Base-by-base conservation (phyloP, 2,888 invertebrate genomes). In the Tetrapedia diversipes region DNA sequence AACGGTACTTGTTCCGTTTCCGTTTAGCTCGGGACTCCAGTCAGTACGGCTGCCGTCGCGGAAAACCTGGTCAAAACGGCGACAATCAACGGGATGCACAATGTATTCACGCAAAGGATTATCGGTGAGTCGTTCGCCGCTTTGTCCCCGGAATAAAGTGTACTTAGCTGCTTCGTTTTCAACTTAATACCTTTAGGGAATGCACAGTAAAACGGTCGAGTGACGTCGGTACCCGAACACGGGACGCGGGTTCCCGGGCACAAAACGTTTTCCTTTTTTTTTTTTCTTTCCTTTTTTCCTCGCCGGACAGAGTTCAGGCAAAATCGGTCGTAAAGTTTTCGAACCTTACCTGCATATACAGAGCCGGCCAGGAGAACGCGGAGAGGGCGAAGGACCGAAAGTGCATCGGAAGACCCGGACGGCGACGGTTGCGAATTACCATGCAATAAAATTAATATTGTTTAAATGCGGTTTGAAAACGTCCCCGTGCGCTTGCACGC, bases 381-480 rank as follows among this genome's bases (percentile, higher is more conserved):
- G 51, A 34, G 34, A 51, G n/a, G n/a, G n/a, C 41, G 59, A 41
- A 22, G 16, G 32, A 47, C 22, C 39, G 27, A 43, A 70, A 47
- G 63, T 39, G 29, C 57, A 32, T 51, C 71, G 41, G 60, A n/a
- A 16, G 43, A 8, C 2, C 14, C 32, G 4, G 29, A n/a, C n/a
- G n/a, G 24, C 29, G 53, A 76, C 65, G 63, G 61, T 73, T 63
- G 63, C 73, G 68, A 83, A 83, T 80, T 73, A 84, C 84, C 83
- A 67, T 77, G 88, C 74, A 79, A 82, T 87, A 88, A 89, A 89
- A 86, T 83, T 67, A 86, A 86, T 82, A 82, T 84, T 86, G 85
- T 87, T 85, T 82, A 86, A 86, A 86, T 84, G 86, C 80, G 85
- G 85, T 85, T 87, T 80, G 73, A 86, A 85, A 87, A 81, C 85